These are phyloP conservation scores for Spondyliosoma cantharus DNA, from an alignment of 2,797 vertebrate species.

Conservation along the genomic window DNA sequence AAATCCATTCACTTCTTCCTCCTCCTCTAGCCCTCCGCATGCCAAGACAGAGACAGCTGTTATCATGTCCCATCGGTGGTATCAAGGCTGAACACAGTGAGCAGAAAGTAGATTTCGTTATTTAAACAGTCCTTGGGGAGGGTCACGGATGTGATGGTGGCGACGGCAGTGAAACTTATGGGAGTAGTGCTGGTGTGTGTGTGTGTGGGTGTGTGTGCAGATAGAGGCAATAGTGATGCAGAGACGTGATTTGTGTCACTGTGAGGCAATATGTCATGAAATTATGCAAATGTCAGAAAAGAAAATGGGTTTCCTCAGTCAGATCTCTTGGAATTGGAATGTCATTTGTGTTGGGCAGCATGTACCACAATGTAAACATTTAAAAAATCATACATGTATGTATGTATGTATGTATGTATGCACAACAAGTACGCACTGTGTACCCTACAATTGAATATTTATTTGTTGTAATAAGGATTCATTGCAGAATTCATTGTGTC, in stretches of 20 bases:
- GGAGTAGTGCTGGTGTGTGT: neutral
- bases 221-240: neutral
- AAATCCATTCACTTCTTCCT: conserved; percentile 10
- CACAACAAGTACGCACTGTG: no score
- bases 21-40: conserved; percentile 12
- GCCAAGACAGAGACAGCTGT: conserved; percentile 40
- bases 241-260: neutral
- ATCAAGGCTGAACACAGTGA: conserved; percentile 39
- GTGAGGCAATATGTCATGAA: conserved; percentile 8
- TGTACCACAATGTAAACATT: neutral
- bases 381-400: neutral
- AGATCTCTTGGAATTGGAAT: neutral
- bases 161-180: conserved; percentile 11
- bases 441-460: neutral
- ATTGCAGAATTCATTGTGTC: neutral
- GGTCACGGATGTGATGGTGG: conserved; percentile 17
- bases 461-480: neutral
- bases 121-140: conserved; percentile 49
- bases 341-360: neutral
- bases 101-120: conserved; percentile 49
- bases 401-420: neutral
- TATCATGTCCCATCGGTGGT: conserved; percentile 44
- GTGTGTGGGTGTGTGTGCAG: neutral
- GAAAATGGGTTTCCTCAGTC: neutral
- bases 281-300: conserved; percentile 18